Evolutionary conservation across 2,888 invertebrate species (phyloP), one percentile per base, ranked within the genome.

Genomic region (Liopterus haemorrhoidalis): DNA sequence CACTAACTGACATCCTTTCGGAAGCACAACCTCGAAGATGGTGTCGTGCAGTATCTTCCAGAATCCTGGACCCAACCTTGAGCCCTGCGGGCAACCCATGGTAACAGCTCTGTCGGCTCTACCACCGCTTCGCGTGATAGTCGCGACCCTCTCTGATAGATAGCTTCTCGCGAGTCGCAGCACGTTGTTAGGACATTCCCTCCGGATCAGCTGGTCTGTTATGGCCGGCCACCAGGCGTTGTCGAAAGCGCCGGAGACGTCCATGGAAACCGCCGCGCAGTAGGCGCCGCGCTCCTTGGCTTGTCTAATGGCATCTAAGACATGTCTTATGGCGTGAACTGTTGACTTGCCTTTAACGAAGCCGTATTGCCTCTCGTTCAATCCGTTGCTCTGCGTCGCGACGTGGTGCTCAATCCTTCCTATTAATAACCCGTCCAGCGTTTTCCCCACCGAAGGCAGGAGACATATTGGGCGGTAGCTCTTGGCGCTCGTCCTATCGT

Each of bases 391-490:
- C 5, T 25, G 6, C 6, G 6, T 31, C 6, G 37, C 16, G 5
- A 41, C 14, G 14, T 37, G 21, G 15, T 36, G 20, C 14, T 41
- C 45, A 5, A 49, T 20, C 19, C 31, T 33, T 2, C 19, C n/a
- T 6, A 41, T 46, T 5, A 46, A n/a, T 2, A 49, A 33, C 15
- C 32, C 38, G 16, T 49, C 49, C 2, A 49, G 20, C 2, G 45
- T 14, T 38, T 48, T 48, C 1, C 48, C 48, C 14, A 45, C 11
- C 3, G 15, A n/a, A 9, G 48, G 44, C 12, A 48, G 24, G 14
- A 47, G 31, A 16, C 42, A 42, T 6, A 57, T 58, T 0, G 58
- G 59, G n/a, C 58, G 27, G 38, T 38, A 55, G 2, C 55, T 49
- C 0, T 47, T 43, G 0, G 46, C 8, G 9, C 35, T 16, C 9